Evolutionary conservation across 2,888 invertebrate species (phyloP), one percentile per base, ranked within the genome.

Genomic region (Cephus runcator): DNA sequence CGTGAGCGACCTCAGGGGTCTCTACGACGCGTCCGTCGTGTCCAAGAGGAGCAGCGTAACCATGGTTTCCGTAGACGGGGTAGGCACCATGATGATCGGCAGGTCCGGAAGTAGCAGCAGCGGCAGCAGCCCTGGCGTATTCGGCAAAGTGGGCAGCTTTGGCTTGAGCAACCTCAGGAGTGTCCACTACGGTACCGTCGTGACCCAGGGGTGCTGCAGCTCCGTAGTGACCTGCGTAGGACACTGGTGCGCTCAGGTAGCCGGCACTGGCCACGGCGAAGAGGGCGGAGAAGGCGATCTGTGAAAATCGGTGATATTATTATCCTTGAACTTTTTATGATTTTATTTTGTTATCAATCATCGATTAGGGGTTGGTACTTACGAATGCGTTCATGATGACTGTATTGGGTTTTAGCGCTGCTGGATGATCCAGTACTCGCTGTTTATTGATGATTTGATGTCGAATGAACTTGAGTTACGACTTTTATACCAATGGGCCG

Each of bases 151-250:
- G 81, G 73, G 78, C 80, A 34, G 79, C 79, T 56, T 83, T 82
- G 76, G 82, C 81, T 69, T 81, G 80, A 76, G 81, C 79, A 1
- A 83, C 83, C 78, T 83, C 83, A 68, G 82, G 82, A 40, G 83
- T 81, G 75, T 82, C 83, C 56, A 77, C 56, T 34, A 77, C 77
- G 12, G 69, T 73, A n/a, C 77, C 77, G 69, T 77, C 77, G 69
- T 69, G n/a, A 30, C 69, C 77, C 1, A 77, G 36, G 6, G 77
- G 77, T 30, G 74, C 74, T 30, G 36, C 74, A 34, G 34, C 69
- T 34, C 30, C 77, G 56, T 75, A 75, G 76, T 78, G 75, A 56
- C 78, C 78, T 34, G 30, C 71, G 78, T 78, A 78, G 15, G 75
- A 56, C 34, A 73, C 31, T n/a, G 78, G 75, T 6, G 75, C 68